A percentile compares a stretch with the other conserved stretches of the same genome.
Conservation (phyloP, 2,113 vertebrate genomes). For the Isurus oxyrinchus region DNA sequence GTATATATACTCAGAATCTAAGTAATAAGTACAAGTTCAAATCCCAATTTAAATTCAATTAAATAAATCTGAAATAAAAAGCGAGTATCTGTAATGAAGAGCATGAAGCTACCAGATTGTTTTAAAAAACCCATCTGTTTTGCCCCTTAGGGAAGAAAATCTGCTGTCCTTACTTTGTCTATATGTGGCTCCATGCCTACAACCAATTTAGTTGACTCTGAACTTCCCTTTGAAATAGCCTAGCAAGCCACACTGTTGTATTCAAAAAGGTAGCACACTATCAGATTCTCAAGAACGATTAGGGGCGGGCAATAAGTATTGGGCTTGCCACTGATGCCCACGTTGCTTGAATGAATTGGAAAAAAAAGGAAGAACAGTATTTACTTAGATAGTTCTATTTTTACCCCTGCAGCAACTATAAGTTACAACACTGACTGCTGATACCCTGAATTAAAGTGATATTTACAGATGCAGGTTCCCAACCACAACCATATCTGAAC, state of each 20-base stretch:
- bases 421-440: background rate
- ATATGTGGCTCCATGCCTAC: background rate
- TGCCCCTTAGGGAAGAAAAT: background rate
- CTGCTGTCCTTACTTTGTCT: background rate
- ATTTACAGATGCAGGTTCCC: background rate
- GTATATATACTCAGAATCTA: background rate
- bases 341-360: no score
- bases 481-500: background rate
- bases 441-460: background rate
- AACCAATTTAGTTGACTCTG: no score
- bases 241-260: no score
- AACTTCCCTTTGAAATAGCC: no score
- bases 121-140: background rate
- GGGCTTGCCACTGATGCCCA: no score
- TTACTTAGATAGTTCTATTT: background rate
- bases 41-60: background rate
- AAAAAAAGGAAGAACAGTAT: background rate
- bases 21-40: background rate
- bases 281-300: no score
- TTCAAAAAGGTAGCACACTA: no score
- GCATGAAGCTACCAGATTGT: background rate
- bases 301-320: no score
- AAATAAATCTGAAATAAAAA: background rate
- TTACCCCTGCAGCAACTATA: background rate
- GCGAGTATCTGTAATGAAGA: background rate